Percentiles rank a stretch among this genome's conserved stretches.
Conservation (phyloP, 2,113 vertebrate genomes). For the Stigmatopora nigra region DNA sequence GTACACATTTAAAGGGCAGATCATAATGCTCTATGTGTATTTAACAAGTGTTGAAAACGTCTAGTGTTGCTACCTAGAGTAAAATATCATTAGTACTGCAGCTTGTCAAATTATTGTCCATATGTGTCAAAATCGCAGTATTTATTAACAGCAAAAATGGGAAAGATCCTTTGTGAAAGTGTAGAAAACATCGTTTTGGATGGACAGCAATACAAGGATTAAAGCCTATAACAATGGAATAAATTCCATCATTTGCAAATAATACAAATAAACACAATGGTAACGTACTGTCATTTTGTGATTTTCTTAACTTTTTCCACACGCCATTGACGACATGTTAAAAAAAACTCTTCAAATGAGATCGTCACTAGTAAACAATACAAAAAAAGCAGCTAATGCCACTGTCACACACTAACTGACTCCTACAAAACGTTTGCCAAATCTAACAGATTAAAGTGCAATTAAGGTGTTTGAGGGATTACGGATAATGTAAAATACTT, state of each 20-base stretch:
- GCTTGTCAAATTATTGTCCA: conserved; percentile 19
- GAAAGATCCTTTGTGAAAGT: background rate
- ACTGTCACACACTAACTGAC: too few species aligned
- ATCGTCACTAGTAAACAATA: too few species aligned
- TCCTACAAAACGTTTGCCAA: too few species aligned
- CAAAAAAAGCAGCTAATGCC: too few species aligned
- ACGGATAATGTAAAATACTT: background rate
- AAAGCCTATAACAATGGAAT: background rate
- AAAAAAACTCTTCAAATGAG: too few species aligned
- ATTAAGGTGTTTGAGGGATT: too few species aligned
- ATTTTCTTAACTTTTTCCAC: background rate
- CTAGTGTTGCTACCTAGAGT: conserved; percentile 1
- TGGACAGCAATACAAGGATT: conserved; percentile 2
- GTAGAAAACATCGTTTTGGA: background rate
- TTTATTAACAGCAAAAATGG: conserved; percentile 7
- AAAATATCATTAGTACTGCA: conserved; percentile 10
- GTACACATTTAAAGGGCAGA: conserved; percentile 5
- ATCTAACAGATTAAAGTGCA: too few species aligned
- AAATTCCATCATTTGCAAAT: background rate
- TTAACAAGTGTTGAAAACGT: conserved; percentile 6
- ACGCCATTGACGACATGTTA: too few species aligned
- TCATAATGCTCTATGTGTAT: conserved; percentile 19
- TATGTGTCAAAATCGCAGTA: background rate
- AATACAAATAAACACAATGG: background rate
- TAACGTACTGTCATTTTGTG: background rate